Conservation (phyloP, 2,888 invertebrate genomes). For the Caenorhabditis sinica region DNA sequence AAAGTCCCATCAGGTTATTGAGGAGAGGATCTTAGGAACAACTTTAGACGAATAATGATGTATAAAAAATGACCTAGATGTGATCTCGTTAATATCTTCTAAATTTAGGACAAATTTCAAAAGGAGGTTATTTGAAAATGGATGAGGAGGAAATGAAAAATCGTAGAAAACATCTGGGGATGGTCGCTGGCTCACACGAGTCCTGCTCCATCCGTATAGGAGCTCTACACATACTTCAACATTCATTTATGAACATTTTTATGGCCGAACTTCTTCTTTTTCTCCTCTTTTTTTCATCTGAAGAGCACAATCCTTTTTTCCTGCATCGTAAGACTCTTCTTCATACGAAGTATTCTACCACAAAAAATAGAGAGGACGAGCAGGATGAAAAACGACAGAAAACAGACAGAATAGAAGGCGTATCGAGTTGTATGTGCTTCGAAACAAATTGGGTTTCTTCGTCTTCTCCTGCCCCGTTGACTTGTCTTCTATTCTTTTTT, state of each 20-base stretch:
- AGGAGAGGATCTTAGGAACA: too few relatives aligned
- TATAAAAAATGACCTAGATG: too few relatives aligned
- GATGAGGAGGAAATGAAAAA: slow-evolving; percentile 3
- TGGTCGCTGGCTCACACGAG: neutral
- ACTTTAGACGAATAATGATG: too few relatives aligned
- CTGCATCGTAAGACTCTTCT: slow-evolving; percentile 18
- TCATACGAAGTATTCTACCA: slow-evolving; percentile 20
- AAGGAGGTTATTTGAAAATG: neutral
- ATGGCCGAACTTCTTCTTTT: slow-evolving; percentile 49
- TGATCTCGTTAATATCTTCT: too few relatives aligned
- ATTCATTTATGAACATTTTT: slow-evolving; percentile 64
- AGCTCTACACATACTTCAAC: slow-evolving; percentile 40
- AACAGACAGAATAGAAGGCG: slow-evolving; percentile 38
- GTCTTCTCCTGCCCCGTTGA: slow-evolving; percentile 25
- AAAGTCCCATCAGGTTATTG: too few relatives aligned
- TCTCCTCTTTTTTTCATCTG: slow-evolving; percentile 22
- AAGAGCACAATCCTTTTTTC: slow-evolving; percentile 52
- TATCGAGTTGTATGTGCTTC: slow-evolving; percentile 62
- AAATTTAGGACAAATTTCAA: too few relatives aligned
- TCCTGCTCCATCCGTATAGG: neutral
- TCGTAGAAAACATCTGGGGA: slow-evolving; percentile 34
- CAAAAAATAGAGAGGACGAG: slow-evolving; percentile 6
- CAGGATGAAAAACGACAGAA: slow-evolving; percentile 23
- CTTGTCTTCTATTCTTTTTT: slow-evolving; percentile 26
- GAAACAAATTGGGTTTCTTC: slow-evolving; percentile 67